Evolutionary conservation across 2,113 vertebrate species (phyloP), one percentile per base, ranked within the genome.

Genomic region (Coptodon rendalli): DNA sequence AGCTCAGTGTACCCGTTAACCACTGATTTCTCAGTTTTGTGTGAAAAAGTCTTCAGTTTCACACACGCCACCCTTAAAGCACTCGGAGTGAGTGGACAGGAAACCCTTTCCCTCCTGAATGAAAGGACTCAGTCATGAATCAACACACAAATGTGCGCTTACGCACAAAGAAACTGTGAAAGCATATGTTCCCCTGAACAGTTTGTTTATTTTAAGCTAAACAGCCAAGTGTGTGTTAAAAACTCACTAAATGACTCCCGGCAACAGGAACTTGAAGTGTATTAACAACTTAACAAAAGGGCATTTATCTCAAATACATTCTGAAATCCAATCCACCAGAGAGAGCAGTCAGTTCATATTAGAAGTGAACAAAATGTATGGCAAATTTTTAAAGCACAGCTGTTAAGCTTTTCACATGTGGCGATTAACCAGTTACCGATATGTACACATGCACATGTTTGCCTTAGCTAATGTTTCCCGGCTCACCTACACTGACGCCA

Each of bases 91-190:
- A 90, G 80, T 83, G 79, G 40, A 86, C 94, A 96, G 96, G 96
- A 97, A 93, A 48, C 90, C 94, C 94, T 94, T 94, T 95, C 95
- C 96, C 40, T 92, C 86, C 89, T 89, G 92, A 96, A 92, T 94
- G 92, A 96, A 94, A 94, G 94, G 93, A 61, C 87, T 90, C 88
- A 53, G 91, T 89, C 94, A 94, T 96, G 83, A 93, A 19, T 63
- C 93, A 92, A 88, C 63, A 66, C 40, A 43, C 52, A 68, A 31
- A 79, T 45, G 50, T 22, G 13, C 31, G 16, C 45, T 27, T 11
- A 40, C 10, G 29, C 24, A 45, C 61, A 40, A 6, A 22, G 16
- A 61, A 73, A 90, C 38, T 19, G 6, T 2, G 2, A 48, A 78
- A 22, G 38, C 43, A 50, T 12, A 50, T 78, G 71, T 31, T 50